Base-by-base conservation (phyloP, 2,797 vertebrate species). In the Coreius guichenoti region DNA sequence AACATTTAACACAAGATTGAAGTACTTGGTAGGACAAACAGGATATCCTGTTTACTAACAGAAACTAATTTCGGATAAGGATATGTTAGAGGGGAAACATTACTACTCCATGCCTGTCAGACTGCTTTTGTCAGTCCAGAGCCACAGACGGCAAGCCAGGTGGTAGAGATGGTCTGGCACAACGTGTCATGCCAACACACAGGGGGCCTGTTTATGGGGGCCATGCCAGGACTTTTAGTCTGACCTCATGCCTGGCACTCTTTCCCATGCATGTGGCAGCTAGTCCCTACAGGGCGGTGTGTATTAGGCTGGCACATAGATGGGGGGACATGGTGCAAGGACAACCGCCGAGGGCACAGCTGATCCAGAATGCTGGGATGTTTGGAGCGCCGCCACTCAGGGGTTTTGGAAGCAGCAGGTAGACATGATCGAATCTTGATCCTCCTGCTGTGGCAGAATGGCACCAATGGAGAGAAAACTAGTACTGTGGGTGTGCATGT, bases 241-340 rank as follows among this genome's bases (percentile, higher is more conserved):
- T 61, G 54, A 80, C 77, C 61, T 65, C 87, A 86, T 84, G 78
- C 86, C 82, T 80, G 90, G 89, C 84, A 89, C 75, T 81, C 86
- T 77, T 31, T 80, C 61, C 84, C 36, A 43, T 84, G 90, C 91
- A 89, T 89, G 86, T 31, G 83, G 82, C 90, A 92, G 87, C 89
- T 89, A 90, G 86, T 92, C 87, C 85, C 85, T 33, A 23, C 81
- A 77, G 90, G 90, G 67, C 4, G 6, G 33, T 31, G 31, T 73
- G 23, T 26, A 80, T 70, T 73, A 80, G 77, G 43, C 43, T 79
- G 83, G 54, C 83, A 65, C 29, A 23, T 45, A 31, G 21, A 33
- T 49, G 19, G 67, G 43, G 19, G 14, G 26, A 0, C 67, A 63
- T 69, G 49, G 21, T 69, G 29, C 65, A 45, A 84, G 74, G 83